Evolutionary conservation across 2,888 invertebrate genomes (phyloP), one percentile per base, ranked within the genome.

Genomic region (Ashinkailepas kermadecensis): DNA sequence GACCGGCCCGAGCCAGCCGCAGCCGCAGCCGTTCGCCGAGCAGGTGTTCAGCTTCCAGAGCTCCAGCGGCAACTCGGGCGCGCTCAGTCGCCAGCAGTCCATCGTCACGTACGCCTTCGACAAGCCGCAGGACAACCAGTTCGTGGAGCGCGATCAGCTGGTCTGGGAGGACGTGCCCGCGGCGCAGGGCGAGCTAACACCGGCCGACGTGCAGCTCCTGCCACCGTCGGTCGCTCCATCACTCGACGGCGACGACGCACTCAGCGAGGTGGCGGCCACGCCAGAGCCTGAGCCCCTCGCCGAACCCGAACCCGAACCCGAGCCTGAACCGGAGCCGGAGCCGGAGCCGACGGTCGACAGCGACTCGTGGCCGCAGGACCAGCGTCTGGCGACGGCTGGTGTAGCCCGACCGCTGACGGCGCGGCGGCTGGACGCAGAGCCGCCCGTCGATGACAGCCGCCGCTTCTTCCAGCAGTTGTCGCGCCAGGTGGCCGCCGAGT

Each of bases 361-460:
- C 62, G 62, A 39, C 3, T 58, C 80, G 23, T 59, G 15, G 57
- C 13, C 82, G 82, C 78, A 54, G 80, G 59, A 67, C 39, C 84
- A 83, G 57, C 78, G 82, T 23, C 83, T 67, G 78, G 58, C 82
- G 70, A 64, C 82, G 65, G n/a, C 83, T 81, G 59, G 85, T 86
- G 78, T 84, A 85, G n/a, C 84, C 57, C 83, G 84, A 9, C 82
- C 83, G 21, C 84, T 85, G 78, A 80, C 70, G 79, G 87, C 81
- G 87, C 87, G 65, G 87, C 87, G 80, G 87, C 87, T 39, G 39
- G 39, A 15, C 9, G 6, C 0, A 2, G 13, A 23, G 56, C 9
- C 74, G 21, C 59, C 59, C 11, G 59, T 18, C 54, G 74, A 74
- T 21, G 9, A 11, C 10, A 74, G 74, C 74, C 74, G 74, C 15